phyloP scores from a whole-genome alignment of 2,797 vertebrate genomes.

The Gobionotothen gibberifrons region DNA sequence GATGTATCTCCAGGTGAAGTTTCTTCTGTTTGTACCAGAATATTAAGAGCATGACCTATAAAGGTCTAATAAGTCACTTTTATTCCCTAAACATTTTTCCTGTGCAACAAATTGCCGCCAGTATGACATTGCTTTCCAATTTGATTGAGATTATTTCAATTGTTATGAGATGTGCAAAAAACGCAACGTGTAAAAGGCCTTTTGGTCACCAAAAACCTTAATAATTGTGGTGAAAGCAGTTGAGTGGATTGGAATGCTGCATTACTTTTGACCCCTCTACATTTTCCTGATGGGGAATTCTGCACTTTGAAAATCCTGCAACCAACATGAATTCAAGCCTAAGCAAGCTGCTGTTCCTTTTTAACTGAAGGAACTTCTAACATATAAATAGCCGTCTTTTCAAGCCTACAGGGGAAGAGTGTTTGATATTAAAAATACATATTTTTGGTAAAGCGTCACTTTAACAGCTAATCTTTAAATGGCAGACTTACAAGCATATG shows the following conservation, averaged over 20 bases:
- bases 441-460: conserved; percentile 2
- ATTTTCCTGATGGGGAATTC: conserved; percentile 1
- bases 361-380: not conserved
- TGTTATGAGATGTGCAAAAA: no score
- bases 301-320: conserved; percentile 1
- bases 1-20: not conserved
- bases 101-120: no score
- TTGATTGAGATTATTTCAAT: no score
- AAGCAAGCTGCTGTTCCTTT: not conserved
- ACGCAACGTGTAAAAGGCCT: no score
- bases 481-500: conserved; percentile 23
- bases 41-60: not conserved
- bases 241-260: no score
- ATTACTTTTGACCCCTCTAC: no score
- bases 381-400: not conserved
- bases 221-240: not conserved
- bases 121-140: no score
- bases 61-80: no score
- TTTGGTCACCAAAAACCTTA: no score
- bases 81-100: no score
- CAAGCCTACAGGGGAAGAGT: not conserved
- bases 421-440: conserved; percentile 7
- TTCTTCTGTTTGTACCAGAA: not conserved
- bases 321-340: not conserved
- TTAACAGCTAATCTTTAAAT: conserved; percentile 21